These are phyloP conservation scores for Potorous gilbertii DNA, from an alignment of 2,797 vertebrate species.

Conservation along the genomic window DNA sequence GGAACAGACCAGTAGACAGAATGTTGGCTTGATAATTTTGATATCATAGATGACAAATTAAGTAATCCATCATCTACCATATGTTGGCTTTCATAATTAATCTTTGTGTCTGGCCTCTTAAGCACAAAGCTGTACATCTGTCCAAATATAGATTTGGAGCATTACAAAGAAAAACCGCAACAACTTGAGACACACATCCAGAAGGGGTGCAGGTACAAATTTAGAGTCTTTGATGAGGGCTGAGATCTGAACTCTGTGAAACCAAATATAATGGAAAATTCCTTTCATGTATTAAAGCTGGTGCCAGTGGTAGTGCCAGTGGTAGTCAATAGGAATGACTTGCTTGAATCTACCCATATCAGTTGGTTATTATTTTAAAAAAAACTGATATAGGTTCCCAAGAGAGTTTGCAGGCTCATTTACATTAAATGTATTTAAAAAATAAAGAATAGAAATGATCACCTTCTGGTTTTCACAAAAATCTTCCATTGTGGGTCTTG, in stretches of 20 bases:
- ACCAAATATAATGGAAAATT: neutral
- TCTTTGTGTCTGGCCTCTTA: constrained; percentile 24
- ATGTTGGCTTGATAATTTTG: neutral
- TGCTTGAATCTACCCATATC: neutral
- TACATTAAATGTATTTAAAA: neutral
- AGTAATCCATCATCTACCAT: neutral
- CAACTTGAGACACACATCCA: neutral
- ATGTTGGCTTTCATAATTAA: neutral
- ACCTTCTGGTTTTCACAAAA: neutral
- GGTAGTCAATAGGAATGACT: neutral
- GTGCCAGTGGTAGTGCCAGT: rapidly evolving
- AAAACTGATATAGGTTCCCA: neutral
- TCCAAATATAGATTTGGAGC: neutral
- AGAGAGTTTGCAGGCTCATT: neutral
- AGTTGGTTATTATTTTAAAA: neutral
- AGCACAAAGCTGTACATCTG: constrained; percentile 2
- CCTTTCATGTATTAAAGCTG: neutral
- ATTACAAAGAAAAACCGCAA: constrained; percentile 38
- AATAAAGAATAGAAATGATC: neutral
- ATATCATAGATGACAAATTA: neutral
- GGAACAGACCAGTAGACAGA: neutral
- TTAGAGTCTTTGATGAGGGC: constrained; percentile 16
- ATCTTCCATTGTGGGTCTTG: neutral
- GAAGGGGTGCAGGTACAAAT: neutral
- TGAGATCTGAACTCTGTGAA: neutral